Evolutionary conservation across 1,140 invertebrate genomes (phyloP).

Genomic region (Drosophila triauraria): DNA sequence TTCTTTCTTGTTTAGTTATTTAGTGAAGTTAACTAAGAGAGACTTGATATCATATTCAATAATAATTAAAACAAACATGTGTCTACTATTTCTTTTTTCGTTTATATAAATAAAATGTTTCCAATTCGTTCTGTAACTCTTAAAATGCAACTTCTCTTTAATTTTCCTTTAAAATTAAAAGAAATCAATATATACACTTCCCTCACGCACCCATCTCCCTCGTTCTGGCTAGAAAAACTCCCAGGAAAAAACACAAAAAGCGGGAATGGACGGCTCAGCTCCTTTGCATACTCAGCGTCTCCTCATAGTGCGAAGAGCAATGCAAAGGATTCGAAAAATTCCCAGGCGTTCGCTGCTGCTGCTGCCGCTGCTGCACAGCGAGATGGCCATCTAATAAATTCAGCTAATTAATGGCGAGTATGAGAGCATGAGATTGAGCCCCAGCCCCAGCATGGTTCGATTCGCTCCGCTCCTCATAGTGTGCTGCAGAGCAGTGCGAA

Average conservation of each 20-base stretch:
- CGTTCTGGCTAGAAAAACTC: constrained; percentile 1
- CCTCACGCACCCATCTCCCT: constrained; percentile 17
- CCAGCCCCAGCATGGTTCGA: neutral
- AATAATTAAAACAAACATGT: neutral
- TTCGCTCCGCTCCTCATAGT: neutral
- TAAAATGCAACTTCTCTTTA: neutral
- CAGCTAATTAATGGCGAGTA: constrained; percentile 84
- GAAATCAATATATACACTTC: no score
- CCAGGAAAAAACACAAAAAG: constrained; percentile 14
- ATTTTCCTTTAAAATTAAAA: neutral
- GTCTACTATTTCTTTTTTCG: no score
- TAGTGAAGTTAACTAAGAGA: neutral
- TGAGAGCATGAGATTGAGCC: constrained; percentile 80
- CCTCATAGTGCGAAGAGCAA: constrained; percentile 68
- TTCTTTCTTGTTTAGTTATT: no score
- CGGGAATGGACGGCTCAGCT: constrained; percentile 12
- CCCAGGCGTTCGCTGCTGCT: constrained; percentile 70
- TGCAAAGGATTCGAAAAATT: constrained; percentile 81
- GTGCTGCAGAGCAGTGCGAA: constrained; percentile 38
- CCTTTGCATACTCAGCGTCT: constrained; percentile 56
- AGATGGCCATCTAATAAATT: constrained; percentile 84
- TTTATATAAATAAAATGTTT: no score
- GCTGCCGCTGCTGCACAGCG: constrained; percentile 38
- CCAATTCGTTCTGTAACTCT: no score
- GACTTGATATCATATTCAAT: neutral